Conservation (phyloP, 2,888 invertebrate species). For the Scaptomyza cyrtandrae region DNA sequence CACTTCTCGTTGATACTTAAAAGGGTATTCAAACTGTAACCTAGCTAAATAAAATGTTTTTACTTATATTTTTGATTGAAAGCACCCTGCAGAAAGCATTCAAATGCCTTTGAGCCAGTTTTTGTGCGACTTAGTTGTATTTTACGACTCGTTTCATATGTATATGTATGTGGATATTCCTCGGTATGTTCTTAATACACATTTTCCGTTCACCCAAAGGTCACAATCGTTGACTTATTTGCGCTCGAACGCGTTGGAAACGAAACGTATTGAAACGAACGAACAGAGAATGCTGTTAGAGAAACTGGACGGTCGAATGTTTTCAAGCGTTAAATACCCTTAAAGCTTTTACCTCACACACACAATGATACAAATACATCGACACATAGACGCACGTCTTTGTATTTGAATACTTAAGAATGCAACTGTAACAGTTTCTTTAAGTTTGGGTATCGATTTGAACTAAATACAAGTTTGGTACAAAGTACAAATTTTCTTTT, state of each 20-base stretch:
- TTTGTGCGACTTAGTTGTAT: slow-evolving; percentile 28
- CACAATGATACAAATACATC: not conserved
- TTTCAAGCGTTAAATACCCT: slow-evolving; percentile 44
- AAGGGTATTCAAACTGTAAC: not conserved
- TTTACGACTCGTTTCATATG: slow-evolving; percentile 41
- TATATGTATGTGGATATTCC: not conserved
- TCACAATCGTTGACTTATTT: slow-evolving; percentile 65
- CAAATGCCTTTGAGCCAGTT: slow-evolving; percentile 25
- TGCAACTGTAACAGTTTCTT: not conserved
- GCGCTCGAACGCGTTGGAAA: slow-evolving; percentile 50
- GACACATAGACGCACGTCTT: not conserved
- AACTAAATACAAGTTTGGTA: not conserved
- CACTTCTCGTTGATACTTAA: not conserved
- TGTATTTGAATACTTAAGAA: slow-evolving; percentile 3
- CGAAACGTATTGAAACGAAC: slow-evolving; percentile 50
- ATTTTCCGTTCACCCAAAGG: slow-evolving; percentile 52
- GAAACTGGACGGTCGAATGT: slow-evolving; percentile 27
- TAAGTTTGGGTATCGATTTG: not conserved
- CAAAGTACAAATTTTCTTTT: not conserved
- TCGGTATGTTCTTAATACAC: slow-evolving; percentile 9
- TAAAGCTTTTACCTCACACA: slow-evolving; percentile 16
- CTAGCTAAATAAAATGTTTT: not conserved
- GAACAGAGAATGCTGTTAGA: slow-evolving; percentile 13
- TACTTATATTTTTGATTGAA: slow-evolving; percentile 4
- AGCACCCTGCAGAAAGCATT: not conserved